Conservation (phyloP, 2,888 invertebrate genomes). For the Papilio gigon region DNA sequence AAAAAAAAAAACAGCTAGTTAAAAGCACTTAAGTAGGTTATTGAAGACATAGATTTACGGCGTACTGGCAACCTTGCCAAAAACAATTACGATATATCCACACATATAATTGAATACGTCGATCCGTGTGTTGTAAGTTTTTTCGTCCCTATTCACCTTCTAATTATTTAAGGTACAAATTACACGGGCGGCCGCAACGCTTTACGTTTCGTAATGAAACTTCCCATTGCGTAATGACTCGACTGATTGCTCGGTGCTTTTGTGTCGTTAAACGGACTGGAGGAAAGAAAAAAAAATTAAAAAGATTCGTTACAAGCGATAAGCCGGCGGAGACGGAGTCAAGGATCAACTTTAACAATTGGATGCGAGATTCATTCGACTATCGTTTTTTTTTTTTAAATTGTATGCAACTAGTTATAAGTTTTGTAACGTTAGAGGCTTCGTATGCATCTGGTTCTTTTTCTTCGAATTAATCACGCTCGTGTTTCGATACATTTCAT, state of each 20-base stretch:
- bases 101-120: slow-evolving; percentile 46
- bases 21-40: slow-evolving; percentile 12
- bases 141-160: slow-evolving; percentile 45
- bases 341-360: slow-evolving; percentile 34
- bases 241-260: slow-evolving; percentile 49
- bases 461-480: background rate
- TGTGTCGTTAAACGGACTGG: slow-evolving; percentile 42
- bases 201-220: slow-evolving; percentile 51
- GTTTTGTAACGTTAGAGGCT: background rate
- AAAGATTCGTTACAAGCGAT: slow-evolving; percentile 28
- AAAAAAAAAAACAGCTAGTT: slow-evolving; percentile 19
- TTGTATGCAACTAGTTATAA: background rate
- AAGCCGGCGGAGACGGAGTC: slow-evolving; percentile 4
- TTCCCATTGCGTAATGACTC: slow-evolving; percentile 49
- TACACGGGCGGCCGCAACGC: slow-evolving; percentile 50
- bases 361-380: slow-evolving; percentile 18
- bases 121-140: slow-evolving; percentile 48
- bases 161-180: slow-evolving; percentile 57
- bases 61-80: slow-evolving; percentile 48
- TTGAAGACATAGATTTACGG: slow-evolving; percentile 36
- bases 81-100: slow-evolving; percentile 48
- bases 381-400: slow-evolving; percentile 14
- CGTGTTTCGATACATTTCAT: no score
- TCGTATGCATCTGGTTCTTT: no score
- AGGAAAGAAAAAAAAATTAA: slow-evolving; percentile 21